Evolutionary conservation across 2,888 invertebrate species (phyloP).

Genomic region (Drosophila colorata): DNA sequence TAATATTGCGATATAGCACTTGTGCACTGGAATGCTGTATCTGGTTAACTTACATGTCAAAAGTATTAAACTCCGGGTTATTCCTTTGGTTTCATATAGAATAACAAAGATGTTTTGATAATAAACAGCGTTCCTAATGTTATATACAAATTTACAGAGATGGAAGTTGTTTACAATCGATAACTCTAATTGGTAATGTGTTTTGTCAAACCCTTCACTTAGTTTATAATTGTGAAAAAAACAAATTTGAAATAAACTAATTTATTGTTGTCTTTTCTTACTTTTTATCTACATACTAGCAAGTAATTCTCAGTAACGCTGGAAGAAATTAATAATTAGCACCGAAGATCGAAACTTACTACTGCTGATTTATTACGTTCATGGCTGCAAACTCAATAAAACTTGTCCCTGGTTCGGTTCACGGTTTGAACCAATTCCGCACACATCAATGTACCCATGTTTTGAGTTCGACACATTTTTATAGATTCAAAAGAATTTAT

Average conservation of each 20-base stretch:
- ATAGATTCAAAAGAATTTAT: no score
- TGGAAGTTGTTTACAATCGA: constrained; percentile 41
- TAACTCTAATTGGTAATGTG: constrained; percentile 9
- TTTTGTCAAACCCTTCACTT: background rate
- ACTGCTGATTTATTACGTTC: background rate
- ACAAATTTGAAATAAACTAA: no score
- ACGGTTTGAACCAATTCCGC: no score
- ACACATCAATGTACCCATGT: no score
- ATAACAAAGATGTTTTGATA: constrained; percentile 54
- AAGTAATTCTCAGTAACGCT: background rate
- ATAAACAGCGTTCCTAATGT: constrained; percentile 56
- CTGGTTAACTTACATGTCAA: constrained; percentile 41
- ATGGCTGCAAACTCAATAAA: no score
- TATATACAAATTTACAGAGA: constrained; percentile 59
- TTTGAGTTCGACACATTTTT: no score
- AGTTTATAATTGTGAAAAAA: no score
- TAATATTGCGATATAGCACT: background rate
- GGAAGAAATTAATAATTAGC: background rate
- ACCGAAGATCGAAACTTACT: background rate
- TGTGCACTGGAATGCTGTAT: background rate
- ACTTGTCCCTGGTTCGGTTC: background rate
- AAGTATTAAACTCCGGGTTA: constrained; percentile 14
- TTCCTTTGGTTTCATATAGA: constrained; percentile 17
- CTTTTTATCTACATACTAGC: no score
- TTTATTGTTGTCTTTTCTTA: no score